Percentiles rank a stretch among this genome's conserved stretches.
Conservation (phyloP, 2,113 vertebrate genomes). For the Zosterops borbonicus region DNA sequence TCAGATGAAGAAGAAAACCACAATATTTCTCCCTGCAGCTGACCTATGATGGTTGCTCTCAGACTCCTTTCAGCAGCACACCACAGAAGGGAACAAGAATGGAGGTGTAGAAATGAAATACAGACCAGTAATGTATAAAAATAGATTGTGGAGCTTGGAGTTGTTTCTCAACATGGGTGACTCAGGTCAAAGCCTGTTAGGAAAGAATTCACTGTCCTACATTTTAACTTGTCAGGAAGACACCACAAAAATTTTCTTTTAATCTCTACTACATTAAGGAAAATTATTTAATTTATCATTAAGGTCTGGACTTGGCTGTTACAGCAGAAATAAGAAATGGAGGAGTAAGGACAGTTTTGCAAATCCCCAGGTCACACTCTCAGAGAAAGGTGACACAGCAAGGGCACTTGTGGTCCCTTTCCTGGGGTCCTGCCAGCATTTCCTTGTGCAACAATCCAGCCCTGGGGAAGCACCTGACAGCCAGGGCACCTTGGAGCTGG, state of each 20-base stretch:
- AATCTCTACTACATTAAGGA: background rate
- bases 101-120: background rate
- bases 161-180: background rate
- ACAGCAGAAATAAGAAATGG: background rate
- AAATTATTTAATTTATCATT: background rate
- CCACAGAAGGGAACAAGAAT: background rate
- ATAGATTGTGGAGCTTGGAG: background rate
- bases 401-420: rapidly evolving
- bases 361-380: background rate
- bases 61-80: background rate
- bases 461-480: background rate
- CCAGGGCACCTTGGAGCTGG: background rate
- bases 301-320: background rate
- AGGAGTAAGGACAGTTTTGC: background rate
- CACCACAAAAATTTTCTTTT: background rate
- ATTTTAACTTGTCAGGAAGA: background rate
- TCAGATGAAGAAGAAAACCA: background rate
- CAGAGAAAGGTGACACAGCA: background rate
- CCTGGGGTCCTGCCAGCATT: background rate
- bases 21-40: background rate
- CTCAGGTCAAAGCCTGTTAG: background rate
- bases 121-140: background rate
- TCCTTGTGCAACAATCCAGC: background rate
- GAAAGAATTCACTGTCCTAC: background rate
- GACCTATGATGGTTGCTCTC: background rate